Evolutionary conservation across 64 coral and sea anemone species (phyloP).

Genomic region (Pachyseris speciosa): DNA sequence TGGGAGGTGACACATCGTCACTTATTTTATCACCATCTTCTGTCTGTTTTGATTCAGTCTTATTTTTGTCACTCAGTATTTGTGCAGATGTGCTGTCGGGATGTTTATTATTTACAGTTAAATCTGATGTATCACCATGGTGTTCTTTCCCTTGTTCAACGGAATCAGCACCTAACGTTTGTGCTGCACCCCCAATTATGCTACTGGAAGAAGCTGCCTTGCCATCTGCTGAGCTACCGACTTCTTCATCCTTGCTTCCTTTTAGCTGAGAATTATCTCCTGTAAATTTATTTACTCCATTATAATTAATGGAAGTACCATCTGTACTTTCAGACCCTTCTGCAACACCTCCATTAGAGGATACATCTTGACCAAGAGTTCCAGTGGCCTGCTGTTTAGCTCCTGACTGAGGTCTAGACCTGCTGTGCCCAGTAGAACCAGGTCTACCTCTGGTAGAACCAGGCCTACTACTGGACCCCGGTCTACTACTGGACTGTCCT

Average conservation of each 20-base stretch:
- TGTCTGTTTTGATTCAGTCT: background rate
- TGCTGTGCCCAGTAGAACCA: background rate
- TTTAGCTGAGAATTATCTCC: background rate
- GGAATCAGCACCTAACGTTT: background rate
- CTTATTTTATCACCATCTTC: conserved; percentile 12
- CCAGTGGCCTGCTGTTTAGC: background rate
- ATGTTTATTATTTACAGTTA: background rate
- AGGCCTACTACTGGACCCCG: background rate
- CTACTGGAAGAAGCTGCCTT: background rate
- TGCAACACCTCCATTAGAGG: background rate
- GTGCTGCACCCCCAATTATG: background rate
- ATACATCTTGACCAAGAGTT: background rate
- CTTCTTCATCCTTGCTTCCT: background rate
- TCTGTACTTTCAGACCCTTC: background rate
- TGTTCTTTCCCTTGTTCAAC: background rate
- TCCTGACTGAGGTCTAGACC: conserved; percentile 32
- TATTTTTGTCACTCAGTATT: background rate
- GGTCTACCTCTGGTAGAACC: background rate
- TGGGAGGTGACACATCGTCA: conserved; percentile 77
- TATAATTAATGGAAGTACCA: background rate
- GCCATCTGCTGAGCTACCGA: background rate
- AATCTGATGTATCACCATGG: conserved; percentile 6
- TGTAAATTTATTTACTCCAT: background rate
- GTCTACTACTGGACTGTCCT: background rate
- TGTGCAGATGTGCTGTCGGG: background rate